phyloP scores from a whole-genome alignment of 2,113 vertebrate genomes.

The Pygoscelis adeliae region DNA sequence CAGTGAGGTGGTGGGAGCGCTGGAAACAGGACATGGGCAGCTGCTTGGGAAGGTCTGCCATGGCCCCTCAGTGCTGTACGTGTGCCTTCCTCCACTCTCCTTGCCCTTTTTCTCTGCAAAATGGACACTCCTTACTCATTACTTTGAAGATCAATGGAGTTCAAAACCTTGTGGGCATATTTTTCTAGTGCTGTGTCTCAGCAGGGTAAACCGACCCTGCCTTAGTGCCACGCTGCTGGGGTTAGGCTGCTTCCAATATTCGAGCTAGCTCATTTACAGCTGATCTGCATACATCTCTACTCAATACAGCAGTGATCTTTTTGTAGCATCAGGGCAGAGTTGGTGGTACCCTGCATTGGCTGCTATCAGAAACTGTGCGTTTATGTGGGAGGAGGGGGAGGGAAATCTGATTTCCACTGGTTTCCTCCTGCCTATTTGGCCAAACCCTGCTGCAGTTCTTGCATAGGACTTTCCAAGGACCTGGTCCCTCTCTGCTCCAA shows the following conservation, averaged over 20 bases:
- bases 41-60: neutral
- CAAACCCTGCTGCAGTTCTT: neutral
- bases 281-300: neutral
- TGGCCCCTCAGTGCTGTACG: accelerated
- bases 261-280: neutral
- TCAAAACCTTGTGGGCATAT: neutral
- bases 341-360: neutral
- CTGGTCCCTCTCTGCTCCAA: neutral
- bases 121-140: neutral
- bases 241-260: neutral
- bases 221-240: neutral
- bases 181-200: neutral
- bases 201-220: neutral
- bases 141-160: neutral
- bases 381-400: neutral
- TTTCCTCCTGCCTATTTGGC: neutral
- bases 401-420: neutral
- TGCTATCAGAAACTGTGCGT: neutral
- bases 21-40: neutral
- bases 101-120: neutral
- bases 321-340: neutral
- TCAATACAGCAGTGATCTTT: neutral
- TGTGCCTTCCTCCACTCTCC: neutral
- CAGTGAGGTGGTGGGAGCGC: neutral
- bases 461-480: neutral